Evolutionary conservation across 2,797 vertebrate genomes (phyloP).

Genomic region (Coranthus polyacanthus): DNA sequence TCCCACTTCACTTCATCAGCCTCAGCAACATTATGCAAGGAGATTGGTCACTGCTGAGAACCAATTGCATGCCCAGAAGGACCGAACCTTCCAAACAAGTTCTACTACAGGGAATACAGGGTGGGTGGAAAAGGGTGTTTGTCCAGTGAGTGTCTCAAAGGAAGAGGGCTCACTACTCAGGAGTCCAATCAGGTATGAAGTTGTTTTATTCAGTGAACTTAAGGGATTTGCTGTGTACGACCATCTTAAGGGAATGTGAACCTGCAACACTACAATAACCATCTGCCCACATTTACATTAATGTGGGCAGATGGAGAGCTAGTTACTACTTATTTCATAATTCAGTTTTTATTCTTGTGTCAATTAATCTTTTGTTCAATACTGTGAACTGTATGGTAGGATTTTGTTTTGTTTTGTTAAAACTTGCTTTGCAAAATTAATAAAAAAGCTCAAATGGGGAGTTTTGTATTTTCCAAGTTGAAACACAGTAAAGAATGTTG

Average conservation of each 20-base stretch:
- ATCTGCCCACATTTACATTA: no score
- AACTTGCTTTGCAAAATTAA: background rate
- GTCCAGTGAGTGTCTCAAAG: slow-evolving; percentile 62
- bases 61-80: slow-evolving; percentile 46
- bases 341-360: no score
- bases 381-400: no score
- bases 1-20: background rate
- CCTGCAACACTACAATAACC: slow-evolving; percentile 29
- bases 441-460: background rate
- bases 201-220: slow-evolving; percentile 38
- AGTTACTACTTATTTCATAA: background rate
- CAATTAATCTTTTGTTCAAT: no score
- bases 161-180: slow-evolving; percentile 56
- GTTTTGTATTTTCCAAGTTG: no score
- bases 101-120: slow-evolving; percentile 41
- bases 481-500: no score
- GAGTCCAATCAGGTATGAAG: slow-evolving; percentile 69
- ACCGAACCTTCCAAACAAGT: slow-evolving; percentile 49
- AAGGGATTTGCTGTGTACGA: slow-evolving; percentile 58
- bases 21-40: background rate
- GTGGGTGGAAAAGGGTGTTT: slow-evolving; percentile 56
- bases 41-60: slow-evolving; percentile 55
- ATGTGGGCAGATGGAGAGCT: background rate
- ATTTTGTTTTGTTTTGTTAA: no score
- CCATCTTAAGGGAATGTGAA: slow-evolving; percentile 28